phyloP scores from a whole-genome alignment of 2,113 vertebrate genomes.

The Tenebrosternarchus preto region DNA sequence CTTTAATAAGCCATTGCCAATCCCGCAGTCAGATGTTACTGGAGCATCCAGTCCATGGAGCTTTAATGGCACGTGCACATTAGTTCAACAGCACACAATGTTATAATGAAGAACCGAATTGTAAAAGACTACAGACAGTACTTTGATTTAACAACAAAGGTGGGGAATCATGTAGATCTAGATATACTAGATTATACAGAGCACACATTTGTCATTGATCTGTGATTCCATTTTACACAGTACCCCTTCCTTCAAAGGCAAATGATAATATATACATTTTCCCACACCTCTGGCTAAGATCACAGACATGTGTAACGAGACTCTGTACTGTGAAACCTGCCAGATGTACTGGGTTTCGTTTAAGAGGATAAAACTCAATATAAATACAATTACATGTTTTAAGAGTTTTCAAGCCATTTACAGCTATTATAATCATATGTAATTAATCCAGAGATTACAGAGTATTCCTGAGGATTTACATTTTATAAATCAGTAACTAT shows the following conservation, averaged over 20 bases:
- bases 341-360: slow-evolving; percentile 37
- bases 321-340: slow-evolving; percentile 29
- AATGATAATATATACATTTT: slow-evolving; percentile 55
- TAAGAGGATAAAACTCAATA: slow-evolving; percentile 32
- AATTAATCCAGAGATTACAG: too few relatives aligned
- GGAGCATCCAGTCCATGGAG: slow-evolving; percentile 17
- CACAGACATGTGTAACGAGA: slow-evolving; percentile 53
- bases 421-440: too few relatives aligned
- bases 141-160: slow-evolving; percentile 57
- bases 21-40: slow-evolving; percentile 22
- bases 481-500: too few relatives aligned
- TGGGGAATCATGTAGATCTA: slow-evolving; percentile 26
- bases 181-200: slow-evolving; percentile 54
- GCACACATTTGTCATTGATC: slow-evolving; percentile 56
- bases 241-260: slow-evolving; percentile 47
- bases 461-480: too few relatives aligned
- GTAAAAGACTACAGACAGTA: slow-evolving; percentile 39
- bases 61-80: slow-evolving; percentile 21
- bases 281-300: slow-evolving; percentile 50
- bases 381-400: slow-evolving; percentile 32
- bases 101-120: slow-evolving; percentile 49
- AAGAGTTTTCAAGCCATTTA: not conserved
- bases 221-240: slow-evolving; percentile 57
- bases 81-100: slow-evolving; percentile 22
- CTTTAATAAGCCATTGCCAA: not conserved